Base-by-base conservation (phyloP, 2,797 vertebrate species). In the Vespertilio murinus region DNA sequence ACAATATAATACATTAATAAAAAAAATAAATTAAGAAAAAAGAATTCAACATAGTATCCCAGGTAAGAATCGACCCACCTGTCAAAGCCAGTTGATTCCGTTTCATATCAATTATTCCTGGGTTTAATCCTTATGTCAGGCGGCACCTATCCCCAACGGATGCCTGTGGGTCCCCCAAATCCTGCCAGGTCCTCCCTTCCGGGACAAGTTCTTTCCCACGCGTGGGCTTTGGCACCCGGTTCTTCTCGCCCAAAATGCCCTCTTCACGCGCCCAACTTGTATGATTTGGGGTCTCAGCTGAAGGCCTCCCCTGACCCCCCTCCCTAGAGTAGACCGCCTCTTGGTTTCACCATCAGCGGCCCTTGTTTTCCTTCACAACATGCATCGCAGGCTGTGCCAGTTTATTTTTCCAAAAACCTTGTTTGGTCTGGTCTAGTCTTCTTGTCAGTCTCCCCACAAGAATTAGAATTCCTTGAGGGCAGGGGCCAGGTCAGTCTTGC, bases 101-200 rank as follows among this genome's bases (percentile, higher is more conserved):
- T 88, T 92, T 88, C 38, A 6, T 59, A 61, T 90, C n/a, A 28
- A 33, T 74, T 87, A 70, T 79, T 92, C 71, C 83, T 45, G 75
- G 45, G 8, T 71, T 79, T 67, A 70, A 80, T 89, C 64, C 33
- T 78, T 45, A 54, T 30, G 14, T 79, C 73, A 80, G 47, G 69
- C 59, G 81, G 33, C 35, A 59, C 30, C 77, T 5, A 11, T 61
- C 81, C 85, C 64, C 40, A 47, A 23, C 4, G 33, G 25, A 71
- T 23, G 22, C 1, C 45, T 67, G 8, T 82, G 75, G 38, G 64
- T 87, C 40, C 59, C 81, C 52, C 5, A 88, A 38, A 64, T 71
- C 20, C 74, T 67, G 77, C 77, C 86, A 23, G 22, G 12, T 30
- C 47, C 35, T 70, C 16, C 30, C 77, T 79, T 80, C 67, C 49